Conservation (phyloP, 2,888 invertebrate species). For the Microplitis deprimator region DNA sequence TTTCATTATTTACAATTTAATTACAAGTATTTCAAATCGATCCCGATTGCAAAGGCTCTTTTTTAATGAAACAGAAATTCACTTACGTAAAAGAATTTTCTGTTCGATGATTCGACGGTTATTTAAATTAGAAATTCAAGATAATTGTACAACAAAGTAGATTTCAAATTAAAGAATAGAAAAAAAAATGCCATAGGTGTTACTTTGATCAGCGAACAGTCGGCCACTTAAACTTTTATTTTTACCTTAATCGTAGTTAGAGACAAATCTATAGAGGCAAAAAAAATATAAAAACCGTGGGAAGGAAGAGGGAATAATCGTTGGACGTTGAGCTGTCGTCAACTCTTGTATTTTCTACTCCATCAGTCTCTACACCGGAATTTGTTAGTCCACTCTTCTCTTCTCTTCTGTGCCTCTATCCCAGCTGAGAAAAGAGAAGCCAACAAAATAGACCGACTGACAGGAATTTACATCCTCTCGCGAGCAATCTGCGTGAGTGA, state of each 20-base stretch:
- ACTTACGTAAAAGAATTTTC: neutral
- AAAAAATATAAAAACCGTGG: slow-evolving; percentile 48
- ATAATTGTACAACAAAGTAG: neutral
- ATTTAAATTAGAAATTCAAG: neutral
- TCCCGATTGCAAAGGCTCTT: neutral
- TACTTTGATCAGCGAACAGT: slow-evolving; percentile 35
- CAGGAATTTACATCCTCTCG: slow-evolving; percentile 70
- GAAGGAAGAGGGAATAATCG: slow-evolving; percentile 65
- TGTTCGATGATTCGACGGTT: neutral
- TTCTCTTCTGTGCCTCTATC: neutral
- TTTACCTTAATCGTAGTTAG: slow-evolving; percentile 50
- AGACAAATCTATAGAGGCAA: slow-evolving; percentile 50
- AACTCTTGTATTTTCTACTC: slow-evolving; percentile 30
- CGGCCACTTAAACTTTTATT: slow-evolving; percentile 18
- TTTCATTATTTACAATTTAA: too few relatives aligned
- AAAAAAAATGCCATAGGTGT: slow-evolving; percentile 13
- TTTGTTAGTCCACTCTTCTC: neutral
- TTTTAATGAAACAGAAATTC: neutral
- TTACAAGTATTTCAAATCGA: too few relatives aligned
- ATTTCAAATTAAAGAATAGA: slow-evolving; percentile 4
- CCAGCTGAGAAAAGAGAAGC: slow-evolving; percentile 47
- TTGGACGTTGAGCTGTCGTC: slow-evolving; percentile 56
- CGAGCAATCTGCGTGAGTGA: slow-evolving; percentile 71
- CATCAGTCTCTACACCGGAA: slow-evolving; percentile 22
- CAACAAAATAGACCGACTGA: slow-evolving; percentile 68